These are phyloP conservation scores for Amphipoea lucens DNA, from an alignment of 2,888 invertebrate genomes.

Conservation along the genomic window DNA sequence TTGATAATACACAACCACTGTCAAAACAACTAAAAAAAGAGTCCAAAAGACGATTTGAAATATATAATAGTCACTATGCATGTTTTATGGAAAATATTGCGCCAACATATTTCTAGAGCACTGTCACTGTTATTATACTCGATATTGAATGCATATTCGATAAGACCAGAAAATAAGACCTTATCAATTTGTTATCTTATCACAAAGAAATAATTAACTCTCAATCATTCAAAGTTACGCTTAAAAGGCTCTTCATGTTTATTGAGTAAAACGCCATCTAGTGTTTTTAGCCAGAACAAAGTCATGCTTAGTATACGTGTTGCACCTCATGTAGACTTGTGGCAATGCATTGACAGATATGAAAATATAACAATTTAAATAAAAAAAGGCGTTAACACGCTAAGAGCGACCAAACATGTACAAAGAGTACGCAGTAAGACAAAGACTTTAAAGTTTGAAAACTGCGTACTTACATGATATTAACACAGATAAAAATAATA, in stretches of 20 bases:
- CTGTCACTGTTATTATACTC: slow-evolving; percentile 8
- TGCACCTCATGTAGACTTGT: not conserved
- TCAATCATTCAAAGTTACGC: not conserved
- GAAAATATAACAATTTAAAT: not conserved
- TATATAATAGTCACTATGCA: slow-evolving; percentile 41
- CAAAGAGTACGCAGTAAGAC: not conserved
- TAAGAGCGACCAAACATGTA: not conserved
- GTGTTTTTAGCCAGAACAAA: not conserved
- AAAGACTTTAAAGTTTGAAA: not conserved
- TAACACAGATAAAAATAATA: not conserved
- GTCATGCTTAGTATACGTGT: not conserved
- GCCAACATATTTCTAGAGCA: not conserved
- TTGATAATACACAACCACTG: slow-evolving; percentile 23
- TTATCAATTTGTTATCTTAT: slow-evolving; percentile 48
- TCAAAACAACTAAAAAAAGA: slow-evolving; percentile 14
- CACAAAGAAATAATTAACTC: slow-evolving; percentile 34
- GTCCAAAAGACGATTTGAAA: slow-evolving; percentile 49
- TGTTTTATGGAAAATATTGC: slow-evolving; percentile 13
- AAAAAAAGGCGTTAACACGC: not conserved
- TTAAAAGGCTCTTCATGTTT: not conserved
- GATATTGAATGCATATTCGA: slow-evolving; percentile 16
- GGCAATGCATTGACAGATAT: not conserved
- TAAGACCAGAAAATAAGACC: slow-evolving; percentile 24
- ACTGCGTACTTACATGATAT: not conserved
- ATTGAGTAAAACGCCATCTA: slow-evolving; percentile 29